Evolutionary conservation across 2,113 vertebrate species (phyloP).

Genomic region (Prietella phreatophila): DNA sequence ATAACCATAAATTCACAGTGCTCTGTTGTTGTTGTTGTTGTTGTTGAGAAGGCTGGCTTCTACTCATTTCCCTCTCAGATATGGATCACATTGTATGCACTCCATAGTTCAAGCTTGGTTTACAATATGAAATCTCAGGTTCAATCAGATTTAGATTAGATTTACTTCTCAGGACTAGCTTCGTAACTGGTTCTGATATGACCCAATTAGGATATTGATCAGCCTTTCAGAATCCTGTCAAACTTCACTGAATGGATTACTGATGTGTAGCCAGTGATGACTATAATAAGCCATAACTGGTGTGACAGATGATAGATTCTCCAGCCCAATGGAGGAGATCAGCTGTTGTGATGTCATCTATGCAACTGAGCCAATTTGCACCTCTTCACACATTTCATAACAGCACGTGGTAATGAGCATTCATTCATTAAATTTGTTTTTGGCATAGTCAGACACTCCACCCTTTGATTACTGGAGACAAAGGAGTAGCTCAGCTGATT

Average conservation of each 20-base stretch:
- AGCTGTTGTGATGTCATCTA: not conserved
- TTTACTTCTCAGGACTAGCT: not conserved
- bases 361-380: not conserved
- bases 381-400: not conserved
- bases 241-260: not conserved
- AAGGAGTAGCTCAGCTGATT: not conserved
- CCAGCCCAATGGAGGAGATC: not conserved
- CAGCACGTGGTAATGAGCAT: not conserved
- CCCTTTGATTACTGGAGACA: not conserved
- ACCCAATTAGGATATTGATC: not conserved
- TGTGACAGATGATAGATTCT: not conserved
- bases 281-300: not conserved
- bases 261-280: not conserved
- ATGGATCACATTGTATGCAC: not conserved
- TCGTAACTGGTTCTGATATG: not conserved
- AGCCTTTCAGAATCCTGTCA: not conserved
- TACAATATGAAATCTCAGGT: not conserved
- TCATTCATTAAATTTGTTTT: not conserved
- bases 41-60: not conserved
- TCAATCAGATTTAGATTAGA: too few relatives aligned
- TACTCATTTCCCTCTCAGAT: not conserved
- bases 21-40: not conserved
- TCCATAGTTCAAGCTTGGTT: not conserved
- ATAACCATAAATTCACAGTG: not conserved
- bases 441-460: not conserved